A percentile compares a stretch with the other conserved stretches of the same genome.
These are phyloP conservation scores for Coranthus polyacanthus DNA, from an alignment of 2,797 vertebrate genomes.

Conservation along the genomic window DNA sequence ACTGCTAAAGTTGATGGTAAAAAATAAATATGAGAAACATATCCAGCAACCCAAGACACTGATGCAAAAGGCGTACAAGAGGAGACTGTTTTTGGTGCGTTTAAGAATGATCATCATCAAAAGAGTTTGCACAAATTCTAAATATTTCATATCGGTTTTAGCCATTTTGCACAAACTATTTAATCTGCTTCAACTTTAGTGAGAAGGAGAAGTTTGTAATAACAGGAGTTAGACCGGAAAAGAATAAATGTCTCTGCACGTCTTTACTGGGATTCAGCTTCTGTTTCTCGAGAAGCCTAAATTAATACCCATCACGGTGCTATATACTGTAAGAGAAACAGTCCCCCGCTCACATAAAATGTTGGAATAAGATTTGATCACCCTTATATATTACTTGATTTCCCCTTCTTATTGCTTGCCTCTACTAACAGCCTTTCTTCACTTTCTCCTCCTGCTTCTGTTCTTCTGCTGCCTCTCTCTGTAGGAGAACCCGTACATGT, in stretches of 20 bases:
- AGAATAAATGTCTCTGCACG: slow-evolving; percentile 3
- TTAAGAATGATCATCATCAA: no score
- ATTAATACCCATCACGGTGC: slow-evolving; percentile 11
- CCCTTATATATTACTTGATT: slow-evolving; percentile 14
- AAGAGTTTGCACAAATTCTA: no score
- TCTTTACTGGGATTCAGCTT: slow-evolving; percentile 39
- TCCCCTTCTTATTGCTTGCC: background rate
- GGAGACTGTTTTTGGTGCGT: no score
- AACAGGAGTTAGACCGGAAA: no score
- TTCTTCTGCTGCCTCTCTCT: slow-evolving; percentile 50
- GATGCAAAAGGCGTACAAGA: no score
- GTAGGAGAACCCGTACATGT: slow-evolving; percentile 99
- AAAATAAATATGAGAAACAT: background rate
- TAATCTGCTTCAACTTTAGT: no score
- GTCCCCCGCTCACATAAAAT: slow-evolving; percentile 17
- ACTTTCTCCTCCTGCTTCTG: background rate
- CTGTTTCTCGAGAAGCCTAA: slow-evolving; percentile 33
- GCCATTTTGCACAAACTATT: no score
- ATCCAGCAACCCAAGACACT: no score
- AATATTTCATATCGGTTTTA: no score
- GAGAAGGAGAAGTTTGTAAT: no score
- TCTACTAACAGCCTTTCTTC: slow-evolving; percentile 12
- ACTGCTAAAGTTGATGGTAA: no score
- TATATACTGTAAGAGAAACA: slow-evolving; percentile 3
- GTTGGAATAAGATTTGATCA: slow-evolving; percentile 13